Evolutionary conservation across 2,888 invertebrate species (phyloP), one percentile per base, ranked within the genome.

Genomic region (Apamea crenata): DNA sequence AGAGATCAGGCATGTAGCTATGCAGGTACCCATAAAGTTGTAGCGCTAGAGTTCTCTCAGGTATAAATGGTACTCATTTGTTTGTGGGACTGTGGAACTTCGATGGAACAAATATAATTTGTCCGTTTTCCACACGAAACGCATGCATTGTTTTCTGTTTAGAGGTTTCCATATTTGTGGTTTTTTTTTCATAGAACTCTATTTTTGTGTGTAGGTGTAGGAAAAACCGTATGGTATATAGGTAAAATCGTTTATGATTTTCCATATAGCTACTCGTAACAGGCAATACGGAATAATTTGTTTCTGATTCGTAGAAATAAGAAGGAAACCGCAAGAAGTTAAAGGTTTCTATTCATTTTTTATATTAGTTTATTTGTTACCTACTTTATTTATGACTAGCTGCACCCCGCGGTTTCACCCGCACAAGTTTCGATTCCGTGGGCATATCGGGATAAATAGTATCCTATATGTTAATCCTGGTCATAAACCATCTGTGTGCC

Each of bases 21-120:
- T 18, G 53, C 44, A 25, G 25, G 16, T 36, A 71, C 18, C 56
- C 25, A 25, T 73, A 61, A 65, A 47, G 29, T 59, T 59, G 47
- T 77, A 59, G 50, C 63, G 36, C 21, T 66, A 29, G 53, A 53
- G 8, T 29, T 21, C n/a, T 65, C 25, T 56, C 47, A n/a, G 25
- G 56, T 80, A 80, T 61, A 72, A 59, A 74, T 84, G 53, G 21
- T n/a, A 16, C 25, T 40, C 44, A 76, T 85, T 85, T 82, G 73
- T 82, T 75, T 73, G 40, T 70, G 56, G 61, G 29, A n/a, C 29
- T 69, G 47, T 77, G n/a, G 16, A 63, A 66, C 25, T 50, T 36
- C 14, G 66, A 44, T 73, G 66, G 59, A 67, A 75, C 59, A 61
- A 36, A 65, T 70, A 73, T 72, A 66, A 85, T 73, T 40, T n/a